A percentile compares a stretch with the other conserved stretches of the same genome.
Conservation (phyloP, 2,797 vertebrate species). For the Yasuhikotakia modesta region DNA sequence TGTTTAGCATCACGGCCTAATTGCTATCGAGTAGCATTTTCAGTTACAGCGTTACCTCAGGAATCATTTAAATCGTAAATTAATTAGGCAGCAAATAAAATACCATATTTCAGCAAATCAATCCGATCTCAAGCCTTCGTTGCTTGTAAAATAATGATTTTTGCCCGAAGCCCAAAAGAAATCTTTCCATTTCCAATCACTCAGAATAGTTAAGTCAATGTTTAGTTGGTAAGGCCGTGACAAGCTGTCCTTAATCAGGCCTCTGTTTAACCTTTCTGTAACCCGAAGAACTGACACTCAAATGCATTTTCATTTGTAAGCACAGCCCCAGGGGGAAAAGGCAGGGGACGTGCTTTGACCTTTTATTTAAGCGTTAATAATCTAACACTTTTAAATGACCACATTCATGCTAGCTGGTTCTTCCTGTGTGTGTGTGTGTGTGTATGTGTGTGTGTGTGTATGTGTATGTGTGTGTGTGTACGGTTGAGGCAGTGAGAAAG, state of each 20-base stretch:
- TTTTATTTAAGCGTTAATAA: slow-evolving; percentile 44
- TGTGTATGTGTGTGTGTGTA: background rate
- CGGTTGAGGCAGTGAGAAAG: background rate
- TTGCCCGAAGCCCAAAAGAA: background rate
- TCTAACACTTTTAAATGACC: slow-evolving; percentile 25
- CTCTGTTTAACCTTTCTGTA: slow-evolving; percentile 37
- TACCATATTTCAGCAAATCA: no score
- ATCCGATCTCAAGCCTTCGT: no score
- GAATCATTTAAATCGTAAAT: no score
- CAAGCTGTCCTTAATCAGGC: slow-evolving; percentile 31
- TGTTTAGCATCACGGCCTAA: background rate
- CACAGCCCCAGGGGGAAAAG: slow-evolving; percentile 3
- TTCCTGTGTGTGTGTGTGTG: slow-evolving; percentile 13
- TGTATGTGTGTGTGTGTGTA: background rate
- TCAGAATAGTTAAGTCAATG: background rate
- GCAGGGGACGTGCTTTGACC: slow-evolving; percentile 28
- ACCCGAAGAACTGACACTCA: slow-evolving; percentile 28
- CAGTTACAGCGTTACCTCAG: background rate
- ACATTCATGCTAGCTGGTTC: slow-evolving; percentile 9
- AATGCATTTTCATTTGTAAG: slow-evolving; percentile 36
- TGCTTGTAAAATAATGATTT: slow-evolving; percentile 32
- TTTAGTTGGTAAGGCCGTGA: slow-evolving; percentile 7
- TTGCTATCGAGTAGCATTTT: background rate
- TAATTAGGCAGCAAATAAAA: no score
- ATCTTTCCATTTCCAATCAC: background rate